Percentiles rank a stretch among this genome's conserved stretches.
phyloP scores from a whole-genome alignment of 2,888 invertebrate species.

The Anarsia innoxiella region DNA sequence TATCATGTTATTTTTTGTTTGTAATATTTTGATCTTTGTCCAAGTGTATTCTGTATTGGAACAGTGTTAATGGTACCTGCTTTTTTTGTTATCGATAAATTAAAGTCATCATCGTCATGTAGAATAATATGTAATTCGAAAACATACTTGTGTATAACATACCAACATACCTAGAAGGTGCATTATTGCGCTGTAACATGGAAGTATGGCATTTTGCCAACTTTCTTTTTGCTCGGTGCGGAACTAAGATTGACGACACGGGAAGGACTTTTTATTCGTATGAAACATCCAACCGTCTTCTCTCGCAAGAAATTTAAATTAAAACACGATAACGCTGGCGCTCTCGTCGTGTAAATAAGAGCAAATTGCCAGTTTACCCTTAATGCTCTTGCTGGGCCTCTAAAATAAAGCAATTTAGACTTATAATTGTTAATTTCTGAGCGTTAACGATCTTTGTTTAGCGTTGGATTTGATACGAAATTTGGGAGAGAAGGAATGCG shows the following conservation, averaged over 20 bases:
- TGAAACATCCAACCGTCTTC: slow-evolving; percentile 24
- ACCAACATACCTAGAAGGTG: no score
- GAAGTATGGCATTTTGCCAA: slow-evolving; percentile 37
- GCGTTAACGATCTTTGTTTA: slow-evolving; percentile 52
- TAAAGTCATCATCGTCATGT: slow-evolving; percentile 4
- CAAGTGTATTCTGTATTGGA: no score
- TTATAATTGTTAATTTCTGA: slow-evolving; percentile 49
- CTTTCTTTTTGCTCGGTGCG: slow-evolving; percentile 40
- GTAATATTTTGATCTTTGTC: no score
- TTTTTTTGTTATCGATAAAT: slow-evolving; percentile 7
- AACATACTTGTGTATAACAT: no score
- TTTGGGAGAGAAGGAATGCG: slow-evolving; percentile 24
- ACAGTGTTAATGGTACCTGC: no score
- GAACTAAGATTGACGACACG: slow-evolving; percentile 31
- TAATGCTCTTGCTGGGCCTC: slow-evolving; percentile 33
- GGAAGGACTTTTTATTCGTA: slow-evolving; percentile 23
- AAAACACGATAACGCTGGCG: not conserved
- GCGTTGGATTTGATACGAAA: slow-evolving; percentile 34
- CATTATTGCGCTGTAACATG: no score
- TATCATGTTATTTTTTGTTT: no score
- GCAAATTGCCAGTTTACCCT: slow-evolving; percentile 22
- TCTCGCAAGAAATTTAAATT: not conserved
- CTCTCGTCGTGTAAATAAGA: slow-evolving; percentile 8
- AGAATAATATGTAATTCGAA: no score
- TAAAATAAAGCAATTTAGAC: slow-evolving; percentile 52